Percentiles rank a stretch among this genome's conserved stretches.
Evolutionary conservation across 2,113 vertebrate species (phyloP).

Genomic region (Sylvilagus bachmani): DNA sequence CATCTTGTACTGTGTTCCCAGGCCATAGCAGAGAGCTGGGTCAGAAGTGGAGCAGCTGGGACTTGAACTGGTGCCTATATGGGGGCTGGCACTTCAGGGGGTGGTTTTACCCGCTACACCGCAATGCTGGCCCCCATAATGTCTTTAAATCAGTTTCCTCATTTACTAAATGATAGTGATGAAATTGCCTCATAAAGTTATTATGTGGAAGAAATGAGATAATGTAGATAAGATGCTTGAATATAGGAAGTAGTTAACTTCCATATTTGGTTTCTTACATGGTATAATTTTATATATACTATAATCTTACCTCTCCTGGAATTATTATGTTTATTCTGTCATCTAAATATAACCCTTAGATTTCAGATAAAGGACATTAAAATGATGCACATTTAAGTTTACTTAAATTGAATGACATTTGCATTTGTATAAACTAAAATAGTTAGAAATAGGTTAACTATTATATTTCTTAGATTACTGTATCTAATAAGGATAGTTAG

Average conservation of each 20-base stretch:
- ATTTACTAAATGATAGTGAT: conserved; percentile 41
- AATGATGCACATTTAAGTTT: not conserved
- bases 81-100: too few species aligned
- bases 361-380: conserved; percentile 36
- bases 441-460: conserved; percentile 26
- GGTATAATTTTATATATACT: not conserved
- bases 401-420: conserved; percentile 37
- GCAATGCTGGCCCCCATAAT: not conserved
- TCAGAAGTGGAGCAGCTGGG: too few species aligned
- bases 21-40: too few species aligned
- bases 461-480: not conserved
- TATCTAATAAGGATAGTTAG: conserved; percentile 14
- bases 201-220: conserved; percentile 45
- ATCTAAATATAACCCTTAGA: not conserved
- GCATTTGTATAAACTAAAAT: conserved; percentile 26
- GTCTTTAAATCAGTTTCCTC: conserved; percentile 59
- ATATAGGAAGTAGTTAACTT: not conserved
- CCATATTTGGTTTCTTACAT: not conserved
- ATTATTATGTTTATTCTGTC: not conserved
- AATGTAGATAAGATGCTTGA: not conserved
- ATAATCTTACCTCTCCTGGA: conserved; percentile 20
- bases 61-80: too few species aligned
- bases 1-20: too few species aligned
- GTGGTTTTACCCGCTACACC: too few species aligned
- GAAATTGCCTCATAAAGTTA: conserved; percentile 20